phyloP scores from a whole-genome alignment of 2,888 invertebrate species.

The Bugula neritina region DNA sequence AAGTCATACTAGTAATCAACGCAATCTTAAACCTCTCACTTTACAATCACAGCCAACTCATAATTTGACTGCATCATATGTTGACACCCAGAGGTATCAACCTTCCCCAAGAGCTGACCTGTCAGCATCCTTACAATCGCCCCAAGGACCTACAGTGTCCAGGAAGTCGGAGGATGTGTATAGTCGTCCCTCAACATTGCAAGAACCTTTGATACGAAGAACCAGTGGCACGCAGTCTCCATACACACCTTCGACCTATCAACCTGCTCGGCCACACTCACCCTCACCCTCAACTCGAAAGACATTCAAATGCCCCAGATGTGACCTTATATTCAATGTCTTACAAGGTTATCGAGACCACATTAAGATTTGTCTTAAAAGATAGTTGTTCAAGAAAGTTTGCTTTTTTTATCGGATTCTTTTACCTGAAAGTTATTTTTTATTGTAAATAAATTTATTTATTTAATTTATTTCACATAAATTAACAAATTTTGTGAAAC shows the following conservation, averaged over 20 bases:
- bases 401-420: not conserved
- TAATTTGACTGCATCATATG: not conserved
- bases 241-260: not conserved
- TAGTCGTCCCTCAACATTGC: not conserved
- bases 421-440: not conserved
- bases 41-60: not conserved
- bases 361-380: constrained; percentile 14
- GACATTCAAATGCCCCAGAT: constrained; percentile 21
- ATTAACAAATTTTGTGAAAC: no score
- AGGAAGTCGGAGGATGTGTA: not conserved
- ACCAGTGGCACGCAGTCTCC: not conserved
- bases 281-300: not conserved
- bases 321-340: constrained; percentile 6
- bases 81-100: not conserved
- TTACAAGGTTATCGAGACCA: constrained; percentile 14
- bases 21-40: not conserved
- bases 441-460: not conserved
- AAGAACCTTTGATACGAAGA: not conserved
- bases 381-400: not conserved
- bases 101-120: no score
- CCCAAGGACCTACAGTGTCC: not conserved
- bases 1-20: not conserved
- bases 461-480: no score
- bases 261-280: not conserved
- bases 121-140: no score